phyloP scores from a whole-genome alignment of 2,113 vertebrate genomes.

The Procavia capensis region DNA sequence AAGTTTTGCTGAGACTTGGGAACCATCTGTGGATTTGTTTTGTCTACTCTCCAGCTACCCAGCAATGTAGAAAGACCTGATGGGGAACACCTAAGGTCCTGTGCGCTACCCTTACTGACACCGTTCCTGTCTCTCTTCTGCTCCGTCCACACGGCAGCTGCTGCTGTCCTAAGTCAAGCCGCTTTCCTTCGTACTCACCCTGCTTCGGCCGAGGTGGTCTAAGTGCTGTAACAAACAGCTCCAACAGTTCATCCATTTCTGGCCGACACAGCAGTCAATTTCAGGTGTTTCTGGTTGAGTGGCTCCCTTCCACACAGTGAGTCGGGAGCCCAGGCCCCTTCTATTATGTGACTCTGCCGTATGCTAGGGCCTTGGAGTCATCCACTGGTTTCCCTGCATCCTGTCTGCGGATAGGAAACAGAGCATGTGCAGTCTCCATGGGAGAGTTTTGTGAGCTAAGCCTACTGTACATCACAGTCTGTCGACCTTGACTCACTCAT shows the following conservation, averaged over 20 bases:
- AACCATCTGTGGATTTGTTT: background rate
- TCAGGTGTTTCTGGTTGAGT: background rate
- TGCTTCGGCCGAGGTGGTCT: background rate
- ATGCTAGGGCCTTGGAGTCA: background rate
- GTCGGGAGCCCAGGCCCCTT: background rate
- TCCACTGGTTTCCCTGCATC: background rate
- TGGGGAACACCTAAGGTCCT: background rate
- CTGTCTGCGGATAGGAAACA: background rate
- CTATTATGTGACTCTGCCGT: background rate
- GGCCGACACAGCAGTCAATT: rapidly evolving
- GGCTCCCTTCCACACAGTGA: background rate
- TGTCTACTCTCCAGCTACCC: background rate
- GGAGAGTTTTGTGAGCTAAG: background rate
- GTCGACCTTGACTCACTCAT: background rate
- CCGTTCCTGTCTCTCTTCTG: background rate
- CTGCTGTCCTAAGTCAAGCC: background rate
- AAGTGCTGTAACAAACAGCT: background rate
- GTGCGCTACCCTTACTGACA: background rate
- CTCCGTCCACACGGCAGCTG: rapidly evolving
- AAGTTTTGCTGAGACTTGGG: background rate
- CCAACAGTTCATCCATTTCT: background rate
- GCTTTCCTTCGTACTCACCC: background rate
- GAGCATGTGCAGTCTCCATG: no score
- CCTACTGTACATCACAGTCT: background rate
- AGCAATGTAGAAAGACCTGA: background rate